Base-by-base conservation (phyloP, 2,113 vertebrate species). In the Clinocottus analis region DNA sequence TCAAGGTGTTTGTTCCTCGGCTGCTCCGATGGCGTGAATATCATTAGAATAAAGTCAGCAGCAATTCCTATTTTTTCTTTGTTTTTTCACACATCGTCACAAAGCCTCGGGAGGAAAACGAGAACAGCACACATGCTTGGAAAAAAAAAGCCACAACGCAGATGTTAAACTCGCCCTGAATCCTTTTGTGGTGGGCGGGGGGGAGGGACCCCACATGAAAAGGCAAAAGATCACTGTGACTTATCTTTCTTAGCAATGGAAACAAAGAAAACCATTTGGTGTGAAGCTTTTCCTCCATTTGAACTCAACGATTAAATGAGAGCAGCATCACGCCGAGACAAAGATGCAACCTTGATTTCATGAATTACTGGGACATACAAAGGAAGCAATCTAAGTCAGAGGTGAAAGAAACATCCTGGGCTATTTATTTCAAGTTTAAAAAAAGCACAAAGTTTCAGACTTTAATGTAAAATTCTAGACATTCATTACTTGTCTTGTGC, bases 1-100 rank as follows among this genome's bases (percentile, higher is more conserved):
- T 53, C 72, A 78, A 90, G 60, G 81, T 82, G 78, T 82, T 71
- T 43, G 62, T 19, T 70, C 69, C 72, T n/a, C n/a, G n/a, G n/a
- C n/a, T n/a, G n/a, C n/a, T n/a, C n/a, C n/a, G n/a, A 2, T 27
- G 76, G 85, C 85, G 49, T 84, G 89, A 88, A 88, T 90, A 77
- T 61, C 59, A 82, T 85, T 85, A 80, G 66, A 88, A 73, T 60
- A 71, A 80, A 88, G 80, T 87, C 75, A 53, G 80, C 80, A 76
- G 65, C 77, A 85, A 88, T 88, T 85, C 79, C 47, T 41, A 67
- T 60, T 59, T 35, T 1, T 41, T 41, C 3, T 13, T 3, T 5
- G 3, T 41, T 7, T 21, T 60, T 80, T 49, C 79, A 59, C 82
- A 84, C 80, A 1, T 68, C 1, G 12, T 27, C 31, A 7, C 31